These are phyloP conservation scores for Pseudotriccus pelzelni DNA, from an alignment of 2,797 vertebrate genomes.

Conservation along the genomic window DNA sequence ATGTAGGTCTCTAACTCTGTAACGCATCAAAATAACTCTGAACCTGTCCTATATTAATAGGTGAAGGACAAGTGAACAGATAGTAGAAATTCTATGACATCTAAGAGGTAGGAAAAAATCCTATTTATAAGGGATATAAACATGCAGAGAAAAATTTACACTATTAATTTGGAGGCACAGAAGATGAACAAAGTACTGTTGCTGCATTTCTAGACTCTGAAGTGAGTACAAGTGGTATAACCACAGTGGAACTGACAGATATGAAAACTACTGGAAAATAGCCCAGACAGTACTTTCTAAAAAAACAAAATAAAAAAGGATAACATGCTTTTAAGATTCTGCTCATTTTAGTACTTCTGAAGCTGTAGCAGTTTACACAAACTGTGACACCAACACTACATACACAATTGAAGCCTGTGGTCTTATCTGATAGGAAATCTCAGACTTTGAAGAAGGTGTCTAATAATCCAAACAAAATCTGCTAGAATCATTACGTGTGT, in stretches of 20 bases:
- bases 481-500: neutral
- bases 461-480: neutral
- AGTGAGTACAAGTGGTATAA: neutral
- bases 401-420: neutral
- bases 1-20: neutral
- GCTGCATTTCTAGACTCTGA: neutral
- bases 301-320: too few relatives aligned
- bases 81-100: neutral
- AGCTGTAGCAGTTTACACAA: neutral
- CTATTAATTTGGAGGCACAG: neutral
- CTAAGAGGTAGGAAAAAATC: neutral
- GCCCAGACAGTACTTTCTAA: neutral
- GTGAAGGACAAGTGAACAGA: neutral
- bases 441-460: neutral
- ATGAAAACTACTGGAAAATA: neutral
- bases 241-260: neutral
- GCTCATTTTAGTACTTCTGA: neutral
- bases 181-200: neutral
- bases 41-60: neutral
- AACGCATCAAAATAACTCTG: neutral
- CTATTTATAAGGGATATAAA: neutral
- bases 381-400: neutral
- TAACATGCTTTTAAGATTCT: neutral
- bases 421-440: neutral
- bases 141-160: neutral